phyloP scores from a whole-genome alignment of 2,113 vertebrate genomes.

The Varanus komodoensis region DNA sequence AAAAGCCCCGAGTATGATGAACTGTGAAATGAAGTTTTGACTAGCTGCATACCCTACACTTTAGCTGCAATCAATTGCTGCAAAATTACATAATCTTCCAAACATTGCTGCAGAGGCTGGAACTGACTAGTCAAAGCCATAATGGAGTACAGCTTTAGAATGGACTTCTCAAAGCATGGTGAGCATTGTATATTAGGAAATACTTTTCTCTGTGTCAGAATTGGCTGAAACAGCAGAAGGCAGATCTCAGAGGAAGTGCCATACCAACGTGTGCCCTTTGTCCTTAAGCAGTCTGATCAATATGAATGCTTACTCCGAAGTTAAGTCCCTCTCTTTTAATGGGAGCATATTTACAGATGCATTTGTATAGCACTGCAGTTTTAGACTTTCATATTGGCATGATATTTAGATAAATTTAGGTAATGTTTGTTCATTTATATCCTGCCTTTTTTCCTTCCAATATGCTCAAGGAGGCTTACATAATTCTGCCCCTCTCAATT shows the following conservation, averaged over 20 bases:
- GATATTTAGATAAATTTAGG: too few relatives aligned
- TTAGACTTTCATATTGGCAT: too few relatives aligned
- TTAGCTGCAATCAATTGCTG: constrained; percentile 15
- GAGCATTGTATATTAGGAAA: neutral
- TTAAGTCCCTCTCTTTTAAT: neutral
- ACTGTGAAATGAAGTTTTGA: constrained; percentile 46
- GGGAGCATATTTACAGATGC: too few relatives aligned
- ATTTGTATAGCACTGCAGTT: too few relatives aligned
- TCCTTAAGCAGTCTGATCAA: neutral
- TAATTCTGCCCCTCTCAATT: too few relatives aligned
- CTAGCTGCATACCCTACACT: neutral
- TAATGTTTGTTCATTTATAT: too few relatives aligned
- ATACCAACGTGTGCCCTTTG: neutral
- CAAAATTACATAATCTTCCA: constrained; percentile 28
- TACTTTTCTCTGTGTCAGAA: neutral
- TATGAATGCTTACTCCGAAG: neutral
- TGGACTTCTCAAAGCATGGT: neutral
- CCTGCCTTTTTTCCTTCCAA: too few relatives aligned
- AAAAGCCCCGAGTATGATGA: constrained; percentile 7
- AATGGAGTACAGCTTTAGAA: constrained; percentile 20
- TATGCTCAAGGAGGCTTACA: too few relatives aligned
- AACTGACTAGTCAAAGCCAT: constrained; percentile 42
- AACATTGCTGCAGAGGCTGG: constrained; percentile 12
- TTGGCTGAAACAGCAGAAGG: neutral
- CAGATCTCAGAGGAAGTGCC: neutral